Base-by-base conservation (phyloP, 1,140 invertebrate genomes). In the Drosophila punjabiensis region DNA sequence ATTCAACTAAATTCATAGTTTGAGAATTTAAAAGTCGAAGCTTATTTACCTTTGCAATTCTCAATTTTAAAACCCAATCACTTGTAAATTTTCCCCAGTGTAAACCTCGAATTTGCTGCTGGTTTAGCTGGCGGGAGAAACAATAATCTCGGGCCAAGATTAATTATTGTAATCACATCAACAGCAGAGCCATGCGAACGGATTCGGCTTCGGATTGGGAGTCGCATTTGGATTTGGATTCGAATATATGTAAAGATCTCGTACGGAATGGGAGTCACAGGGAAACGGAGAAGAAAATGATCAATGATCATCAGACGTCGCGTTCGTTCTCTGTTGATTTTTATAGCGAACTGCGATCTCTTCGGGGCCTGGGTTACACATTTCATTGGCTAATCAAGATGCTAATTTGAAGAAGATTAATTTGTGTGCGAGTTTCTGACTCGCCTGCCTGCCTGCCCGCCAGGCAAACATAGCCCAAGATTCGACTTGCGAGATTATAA, bases 131-230 rank as follows among this genome's bases (percentile, higher is more conserved):
- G 43, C 65, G 56, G 55, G 43, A 70, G 74, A 68, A 79, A 84
- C 65, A 77, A 81, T 88, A 89, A 89, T 89, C 86, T 91, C 86
- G 60, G 68, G 68, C 69, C 69, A 92, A 92, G 91, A 92, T 92
- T 92, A 92, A 92, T 92, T 92, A 86, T 86, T 81, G 82, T 86
- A 92, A 92, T 92, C 91, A 92, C 82, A 92, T 92, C 91, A 92
- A 92, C 91, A 89, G 86, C 87, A 86, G 68, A 73, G 69, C 79
- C 77, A 81, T 81, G 79, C 79, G 79, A 81, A 81, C 70, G 59
- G 71, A 80, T 60, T 73, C 35, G 47, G 45, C 35, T n/a, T 65
- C 48, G 41, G 37, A 37, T 41, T 69, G 35, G 16, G 14, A 56
- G 43, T 55, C 45, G 24, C n/a, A 45, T 24, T 52, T 16, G 45